Percentiles rank a stretch among this genome's conserved stretches.
Evolutionary conservation across 2,113 vertebrate species (phyloP).

Genomic region (Corythaixoides concolor): DNA sequence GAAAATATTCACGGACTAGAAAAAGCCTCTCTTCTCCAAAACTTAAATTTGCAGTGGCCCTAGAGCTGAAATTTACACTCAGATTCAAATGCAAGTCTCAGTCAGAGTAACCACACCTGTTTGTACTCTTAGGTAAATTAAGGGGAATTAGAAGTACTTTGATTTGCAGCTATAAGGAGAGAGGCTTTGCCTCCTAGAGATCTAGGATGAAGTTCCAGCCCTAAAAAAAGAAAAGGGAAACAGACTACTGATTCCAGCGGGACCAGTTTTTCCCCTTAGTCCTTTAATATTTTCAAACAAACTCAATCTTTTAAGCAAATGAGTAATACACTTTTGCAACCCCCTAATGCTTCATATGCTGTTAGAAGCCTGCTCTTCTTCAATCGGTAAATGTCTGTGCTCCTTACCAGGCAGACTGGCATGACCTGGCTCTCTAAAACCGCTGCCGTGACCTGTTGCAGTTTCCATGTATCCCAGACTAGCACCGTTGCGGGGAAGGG

Average conservation of each 20-base stretch:
- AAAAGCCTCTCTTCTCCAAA: neutral
- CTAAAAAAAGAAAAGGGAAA: neutral
- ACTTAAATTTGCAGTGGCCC: neutral
- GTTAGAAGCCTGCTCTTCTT: neutral
- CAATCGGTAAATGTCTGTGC: neutral
- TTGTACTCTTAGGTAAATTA: conserved; percentile 1
- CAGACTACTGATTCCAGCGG: neutral
- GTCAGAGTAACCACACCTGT: neutral
- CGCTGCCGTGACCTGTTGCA: conserved; percentile 69
- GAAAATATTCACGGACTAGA: neutral
- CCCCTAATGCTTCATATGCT: neutral
- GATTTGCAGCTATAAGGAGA: conserved; percentile 1
- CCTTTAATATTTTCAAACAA: conserved; percentile 4
- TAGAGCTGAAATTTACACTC: neutral
- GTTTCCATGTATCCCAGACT: conserved; percentile 3
- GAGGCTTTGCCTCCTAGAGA: conserved; percentile 2
- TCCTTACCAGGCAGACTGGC: conserved; percentile 68
- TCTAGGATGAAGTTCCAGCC: neutral
- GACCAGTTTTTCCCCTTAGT: conserved; percentile 17
- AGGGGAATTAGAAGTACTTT: neutral
- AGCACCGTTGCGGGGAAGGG: neutral
- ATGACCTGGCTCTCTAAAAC: conserved; percentile 72
- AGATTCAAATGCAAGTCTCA: neutral
- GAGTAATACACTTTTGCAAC: neutral
- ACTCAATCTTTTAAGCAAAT: conserved; percentile 9